phyloP scores from a whole-genome alignment of 2,888 invertebrate genomes.

The Tinea semifulvella region DNA sequence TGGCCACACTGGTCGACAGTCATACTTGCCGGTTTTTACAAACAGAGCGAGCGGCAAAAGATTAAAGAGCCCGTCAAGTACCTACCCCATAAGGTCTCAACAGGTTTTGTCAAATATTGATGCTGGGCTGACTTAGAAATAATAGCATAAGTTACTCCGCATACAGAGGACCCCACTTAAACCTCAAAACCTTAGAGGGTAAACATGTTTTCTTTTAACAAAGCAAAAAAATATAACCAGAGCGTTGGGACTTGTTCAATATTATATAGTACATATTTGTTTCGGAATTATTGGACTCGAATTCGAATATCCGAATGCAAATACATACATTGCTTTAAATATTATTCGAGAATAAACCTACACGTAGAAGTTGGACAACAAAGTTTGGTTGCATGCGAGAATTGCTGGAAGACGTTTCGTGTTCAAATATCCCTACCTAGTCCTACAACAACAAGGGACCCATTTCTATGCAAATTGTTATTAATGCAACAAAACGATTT shows the following conservation, averaged over 20 bases:
- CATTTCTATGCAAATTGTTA: constrained; percentile 13
- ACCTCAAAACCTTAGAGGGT: constrained; percentile 44
- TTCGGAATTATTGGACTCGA: too few species aligned
- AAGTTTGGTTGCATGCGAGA: constrained; percentile 10
- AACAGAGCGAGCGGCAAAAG: constrained; percentile 46
- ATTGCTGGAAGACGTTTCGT: constrained; percentile 3
- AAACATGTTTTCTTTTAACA: constrained; percentile 60
- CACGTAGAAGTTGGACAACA: too few species aligned
- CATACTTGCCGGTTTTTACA: constrained; percentile 30
- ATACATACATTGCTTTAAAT: too few species aligned
- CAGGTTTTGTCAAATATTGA: constrained; percentile 58
- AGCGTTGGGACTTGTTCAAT: background rate
- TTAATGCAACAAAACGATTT: constrained; percentile 9
- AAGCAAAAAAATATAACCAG: constrained; percentile 27
- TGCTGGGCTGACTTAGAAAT: constrained; percentile 57
- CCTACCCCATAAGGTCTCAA: constrained; percentile 36
- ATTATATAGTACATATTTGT: too few species aligned
- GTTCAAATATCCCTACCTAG: constrained; percentile 8
- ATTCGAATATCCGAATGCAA: too few species aligned
- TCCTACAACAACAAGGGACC: background rate
- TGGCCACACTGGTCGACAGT: constrained; percentile 20
- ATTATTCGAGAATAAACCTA: too few species aligned
- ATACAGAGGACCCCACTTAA: constrained; percentile 52
- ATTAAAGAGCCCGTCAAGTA: constrained; percentile 43
- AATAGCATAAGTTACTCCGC: constrained; percentile 60